Conservation (phyloP, 2,113 vertebrate species). For the Chunga burmeisteri region DNA sequence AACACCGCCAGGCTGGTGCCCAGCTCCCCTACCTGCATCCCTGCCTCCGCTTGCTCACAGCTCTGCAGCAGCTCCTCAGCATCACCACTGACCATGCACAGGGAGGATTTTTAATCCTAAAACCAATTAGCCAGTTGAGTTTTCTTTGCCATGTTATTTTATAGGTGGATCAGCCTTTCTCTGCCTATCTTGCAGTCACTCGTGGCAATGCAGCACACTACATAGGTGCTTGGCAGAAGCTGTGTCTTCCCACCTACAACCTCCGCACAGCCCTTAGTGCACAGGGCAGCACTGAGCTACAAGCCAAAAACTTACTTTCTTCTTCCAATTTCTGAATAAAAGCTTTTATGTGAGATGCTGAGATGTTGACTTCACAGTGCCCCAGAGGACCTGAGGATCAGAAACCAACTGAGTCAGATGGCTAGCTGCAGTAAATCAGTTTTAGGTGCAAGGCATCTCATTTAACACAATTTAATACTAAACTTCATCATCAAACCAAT, state of each 20-base stretch:
- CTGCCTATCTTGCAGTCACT: not conserved
- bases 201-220: not conserved
- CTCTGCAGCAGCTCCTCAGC: not conserved
- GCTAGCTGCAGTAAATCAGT: not conserved
- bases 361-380: not conserved
- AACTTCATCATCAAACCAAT: not conserved
- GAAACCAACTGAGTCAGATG: not conserved
- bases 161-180: not conserved
- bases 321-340: not conserved
- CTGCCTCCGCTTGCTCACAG: accelerated
- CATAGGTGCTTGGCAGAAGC: no score
- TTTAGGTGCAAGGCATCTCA: not conserved
- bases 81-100: accelerated
- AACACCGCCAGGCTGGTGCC: not conserved
- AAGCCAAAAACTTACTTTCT: not conserved
- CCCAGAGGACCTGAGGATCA: not conserved
- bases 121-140: accelerated
- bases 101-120: not conserved
- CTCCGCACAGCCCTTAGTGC: not conserved
- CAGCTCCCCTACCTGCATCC: not conserved
- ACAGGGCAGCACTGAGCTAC: not conserved
- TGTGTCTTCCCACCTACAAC: no score
- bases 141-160: not conserved
- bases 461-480: not conserved
- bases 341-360: not conserved